A percentile compares a stretch with the other conserved stretches of the same genome.
Evolutionary conservation across 1,140 invertebrate genomes (phyloP).

Genomic region (Bradynema listronoti): DNA sequence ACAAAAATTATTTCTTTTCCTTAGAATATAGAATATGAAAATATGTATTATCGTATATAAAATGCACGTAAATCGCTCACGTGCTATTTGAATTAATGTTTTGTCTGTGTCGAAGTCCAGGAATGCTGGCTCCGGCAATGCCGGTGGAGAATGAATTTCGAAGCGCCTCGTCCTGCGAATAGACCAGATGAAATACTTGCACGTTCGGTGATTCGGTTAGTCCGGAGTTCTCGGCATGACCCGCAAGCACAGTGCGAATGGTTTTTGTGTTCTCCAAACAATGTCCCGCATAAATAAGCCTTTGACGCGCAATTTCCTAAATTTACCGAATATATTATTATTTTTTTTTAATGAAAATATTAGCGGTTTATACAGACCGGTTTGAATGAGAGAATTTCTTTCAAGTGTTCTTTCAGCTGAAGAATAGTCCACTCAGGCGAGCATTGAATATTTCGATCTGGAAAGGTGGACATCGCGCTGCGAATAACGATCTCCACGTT

Average conservation of each 20-base stretch:
- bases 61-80: background rate
- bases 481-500: constrained; percentile 21
- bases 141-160: background rate
- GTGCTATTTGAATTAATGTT: background rate
- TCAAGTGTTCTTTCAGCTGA: constrained; percentile 27
- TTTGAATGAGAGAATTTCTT: constrained; percentile 12
- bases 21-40: background rate
- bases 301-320: constrained; percentile 22
- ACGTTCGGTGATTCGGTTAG: constrained; percentile 8
- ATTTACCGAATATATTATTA: background rate
- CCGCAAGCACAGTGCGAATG: constrained; percentile 11
- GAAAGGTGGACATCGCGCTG: constrained; percentile 29
- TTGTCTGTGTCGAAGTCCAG: constrained; percentile 5
- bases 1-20: background rate
- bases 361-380: constrained; percentile 30
- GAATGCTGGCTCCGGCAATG: background rate
- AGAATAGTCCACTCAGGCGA: constrained; percentile 26
- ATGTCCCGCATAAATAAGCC: constrained; percentile 28
- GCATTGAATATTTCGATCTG: constrained; percentile 25
- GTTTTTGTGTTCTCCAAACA: constrained; percentile 26
- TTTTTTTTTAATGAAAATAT: constrained; percentile 3
- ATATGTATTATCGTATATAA: constrained; percentile 1
- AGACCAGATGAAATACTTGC: constrained; percentile 31
- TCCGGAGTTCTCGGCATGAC: constrained; percentile 16
- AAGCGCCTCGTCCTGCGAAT: constrained; percentile 5